Base-by-base conservation (phyloP, 2,888 invertebrate genomes). In the Ophion obscuratus region DNA sequence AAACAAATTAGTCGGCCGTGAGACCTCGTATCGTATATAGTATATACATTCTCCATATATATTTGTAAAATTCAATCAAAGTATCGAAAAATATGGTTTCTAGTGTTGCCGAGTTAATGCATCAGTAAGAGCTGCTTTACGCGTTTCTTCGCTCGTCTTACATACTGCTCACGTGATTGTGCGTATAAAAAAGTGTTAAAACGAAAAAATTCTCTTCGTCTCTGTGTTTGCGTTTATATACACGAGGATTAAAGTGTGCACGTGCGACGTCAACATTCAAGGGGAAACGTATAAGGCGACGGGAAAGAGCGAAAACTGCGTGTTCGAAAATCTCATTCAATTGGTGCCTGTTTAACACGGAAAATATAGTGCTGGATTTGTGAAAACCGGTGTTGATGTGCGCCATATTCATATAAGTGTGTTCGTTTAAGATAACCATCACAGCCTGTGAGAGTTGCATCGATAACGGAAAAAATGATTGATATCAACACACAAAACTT, bases 391-490 rank as follows among this genome's bases (percentile, higher is more conserved):
- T n/a, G 62, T 74, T 14, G 24, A 61, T 62, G 62, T 61, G 62
- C 62, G 40, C 24, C 40, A 6, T 0, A 27, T 75, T 62, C 44
- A 44, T 62, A 44, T 44, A 14, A 62, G 44, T 47, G 62, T 5
- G 44, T 62, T 62, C 10, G 24, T 75, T 75, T 64, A 24, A 10
- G 53, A 36, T 44, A 24, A 61, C n/a, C 11, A 62, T 74, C 20
- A 17, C 14, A 20, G 36, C 59, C 9, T 71, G 20, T 44, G 53
- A 40, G 64, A 27, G 14, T 70, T 47, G 24, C 20, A 27, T 64
- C 27, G 57, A 64, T 67, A 59, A 77, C 53, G 36, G 40, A 66
- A 4, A 4, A 81, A 67, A 84, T 81, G 81, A 76, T 81, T 47
- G 76, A 78, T 53, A 67, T 40, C 17, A 40, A 44, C 40, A 44